phyloP scores from a whole-genome alignment of 2,888 invertebrate species.

The Piscicola geometra region DNA sequence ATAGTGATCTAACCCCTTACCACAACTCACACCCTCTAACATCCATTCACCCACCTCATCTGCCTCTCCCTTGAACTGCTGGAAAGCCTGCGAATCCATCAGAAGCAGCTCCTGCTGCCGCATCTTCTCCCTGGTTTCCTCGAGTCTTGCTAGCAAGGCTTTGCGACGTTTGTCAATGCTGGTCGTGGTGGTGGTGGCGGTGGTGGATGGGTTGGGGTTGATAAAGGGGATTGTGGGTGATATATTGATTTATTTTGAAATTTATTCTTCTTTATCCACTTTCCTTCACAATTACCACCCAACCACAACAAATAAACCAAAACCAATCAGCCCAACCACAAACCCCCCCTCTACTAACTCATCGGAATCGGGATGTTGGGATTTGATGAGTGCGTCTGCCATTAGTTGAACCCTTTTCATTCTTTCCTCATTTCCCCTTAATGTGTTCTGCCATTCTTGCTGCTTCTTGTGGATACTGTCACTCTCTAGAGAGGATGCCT shows the following conservation, averaged over 20 bases:
- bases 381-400: constrained; percentile 73
- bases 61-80: constrained; percentile 85
- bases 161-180: constrained; percentile 64
- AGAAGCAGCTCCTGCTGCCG: constrained; percentile 71
- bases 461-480: constrained; percentile 60
- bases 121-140: constrained; percentile 65
- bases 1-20: background rate
- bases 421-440: constrained; percentile 87
- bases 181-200: constrained; percentile 1
- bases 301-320: constrained; percentile 6
- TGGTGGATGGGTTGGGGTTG: background rate
- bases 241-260: background rate
- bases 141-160: constrained; percentile 71
- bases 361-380: constrained; percentile 71
- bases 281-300: background rate
- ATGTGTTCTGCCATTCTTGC: constrained; percentile 83
- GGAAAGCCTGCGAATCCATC: constrained; percentile 79
- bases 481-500: too few species aligned
- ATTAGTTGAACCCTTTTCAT: constrained; percentile 75
- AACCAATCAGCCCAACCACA: background rate
- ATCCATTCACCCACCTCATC: constrained; percentile 64
- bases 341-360: constrained; percentile 63
- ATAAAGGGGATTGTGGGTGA: background rate
- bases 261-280: background rate
- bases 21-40: background rate